Evolutionary conservation across 2,888 invertebrate genomes (phyloP).

Genomic region (Epinotia nisella): DNA sequence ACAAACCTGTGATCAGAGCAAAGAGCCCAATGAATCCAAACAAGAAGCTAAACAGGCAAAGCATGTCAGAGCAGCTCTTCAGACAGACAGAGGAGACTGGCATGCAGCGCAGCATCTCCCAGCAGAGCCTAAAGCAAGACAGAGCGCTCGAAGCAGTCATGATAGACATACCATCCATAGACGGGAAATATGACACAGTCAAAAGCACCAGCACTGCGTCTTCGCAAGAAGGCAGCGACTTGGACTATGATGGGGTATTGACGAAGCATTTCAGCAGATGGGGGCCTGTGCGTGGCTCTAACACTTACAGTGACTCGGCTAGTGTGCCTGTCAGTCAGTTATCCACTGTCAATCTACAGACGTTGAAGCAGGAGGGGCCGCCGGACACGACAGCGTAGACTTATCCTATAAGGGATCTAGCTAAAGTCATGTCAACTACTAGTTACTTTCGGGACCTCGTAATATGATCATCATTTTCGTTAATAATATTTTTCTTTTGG

Average conservation of each 20-base stretch:
- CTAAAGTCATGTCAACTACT: neutral
- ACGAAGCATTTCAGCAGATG: slow-evolving; percentile 70
- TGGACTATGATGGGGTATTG: slow-evolving; percentile 51
- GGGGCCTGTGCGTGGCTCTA: slow-evolving; percentile 81
- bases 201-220: slow-evolving; percentile 61
- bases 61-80: slow-evolving; percentile 68
- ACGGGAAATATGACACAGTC: slow-evolving; percentile 61
- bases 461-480: too few species aligned
- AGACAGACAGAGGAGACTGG: slow-evolving; percentile 51
- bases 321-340: slow-evolving; percentile 72
- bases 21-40: slow-evolving; percentile 32
- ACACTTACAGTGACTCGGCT: slow-evolving; percentile 70
- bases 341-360: slow-evolving; percentile 71
- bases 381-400: slow-evolving; percentile 65
- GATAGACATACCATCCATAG: slow-evolving; percentile 71
- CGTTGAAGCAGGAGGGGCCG: slow-evolving; percentile 56
- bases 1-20: slow-evolving; percentile 44
- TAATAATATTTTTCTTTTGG: too few species aligned
- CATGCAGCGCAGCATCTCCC: slow-evolving; percentile 72
- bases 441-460: too few species aligned
- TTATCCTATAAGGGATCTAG: too few species aligned
- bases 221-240: slow-evolving; percentile 55
- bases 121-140: slow-evolving; percentile 75
- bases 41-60: slow-evolving; percentile 65
- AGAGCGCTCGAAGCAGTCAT: slow-evolving; percentile 73